phyloP scores from a whole-genome alignment of 2,113 vertebrate genomes.

The Bungarus multicinctus region DNA sequence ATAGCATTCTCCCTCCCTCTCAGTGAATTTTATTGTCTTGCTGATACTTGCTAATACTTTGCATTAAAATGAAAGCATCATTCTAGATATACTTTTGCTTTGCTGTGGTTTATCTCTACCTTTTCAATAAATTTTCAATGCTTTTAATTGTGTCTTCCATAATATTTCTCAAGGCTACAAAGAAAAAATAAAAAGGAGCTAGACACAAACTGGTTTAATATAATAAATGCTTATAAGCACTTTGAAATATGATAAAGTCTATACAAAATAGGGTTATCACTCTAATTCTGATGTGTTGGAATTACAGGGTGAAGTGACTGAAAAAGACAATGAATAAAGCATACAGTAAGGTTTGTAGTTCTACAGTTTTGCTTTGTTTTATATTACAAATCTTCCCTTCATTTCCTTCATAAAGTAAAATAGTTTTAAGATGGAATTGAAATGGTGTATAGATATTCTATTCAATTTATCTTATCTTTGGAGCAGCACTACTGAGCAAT shows the following conservation, averaged over 20 bases:
- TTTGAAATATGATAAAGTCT: not conserved
- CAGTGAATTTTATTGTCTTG: slow-evolving; percentile 37
- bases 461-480: slow-evolving; percentile 16
- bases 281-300: not conserved
- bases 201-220: not conserved
- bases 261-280: not conserved
- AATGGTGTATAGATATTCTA: slow-evolving; percentile 2
- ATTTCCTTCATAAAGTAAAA: not conserved
- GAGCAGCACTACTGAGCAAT: not conserved
- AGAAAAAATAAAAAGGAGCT: slow-evolving; percentile 1
- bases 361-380: not conserved
- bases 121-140: slow-evolving; percentile 3
- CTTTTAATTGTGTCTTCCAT: slow-evolving; percentile 5
- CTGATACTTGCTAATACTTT: slow-evolving; percentile 35
- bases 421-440: not conserved
- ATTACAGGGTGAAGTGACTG: not conserved
- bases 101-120: not conserved
- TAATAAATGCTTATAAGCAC: not conserved
- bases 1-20: slow-evolving; percentile 4
- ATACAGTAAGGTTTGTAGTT: not conserved
- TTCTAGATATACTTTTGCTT: slow-evolving; percentile 29
- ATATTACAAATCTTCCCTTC: not conserved
- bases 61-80: slow-evolving; percentile 30
- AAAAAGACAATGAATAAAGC: not conserved
- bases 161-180: slow-evolving; percentile 10